Conservation (phyloP, 37 sponge, comb jelly and placozoan species). For the Ianthella basta region DNA sequence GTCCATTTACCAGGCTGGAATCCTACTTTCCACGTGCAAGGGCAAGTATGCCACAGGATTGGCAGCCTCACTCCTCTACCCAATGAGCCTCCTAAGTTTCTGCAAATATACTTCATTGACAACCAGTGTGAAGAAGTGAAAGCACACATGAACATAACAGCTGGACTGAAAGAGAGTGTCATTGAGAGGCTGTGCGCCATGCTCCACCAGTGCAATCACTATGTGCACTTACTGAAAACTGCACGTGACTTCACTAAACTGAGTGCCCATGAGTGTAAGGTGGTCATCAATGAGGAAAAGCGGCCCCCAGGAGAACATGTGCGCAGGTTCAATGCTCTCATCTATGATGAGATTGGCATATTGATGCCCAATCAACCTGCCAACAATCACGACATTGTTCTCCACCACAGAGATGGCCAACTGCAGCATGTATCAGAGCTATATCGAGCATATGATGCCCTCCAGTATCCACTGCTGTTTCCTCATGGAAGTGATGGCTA, state of each 20-base stretch:
- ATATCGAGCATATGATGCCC: slow-evolving; percentile 29
- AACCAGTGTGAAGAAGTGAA: neutral
- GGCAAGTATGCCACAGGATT: slow-evolving; percentile 51
- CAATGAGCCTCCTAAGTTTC: slow-evolving; percentile 29
- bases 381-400: neutral
- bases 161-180: neutral
- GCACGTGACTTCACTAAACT: neutral
- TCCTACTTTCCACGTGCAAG: slow-evolving; percentile 47
- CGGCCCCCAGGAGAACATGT: slow-evolving; percentile 33
- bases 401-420: neutral
- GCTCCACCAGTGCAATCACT: neutral
- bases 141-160: neutral
- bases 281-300: slow-evolving; percentile 26
- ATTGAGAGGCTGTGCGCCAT: neutral
- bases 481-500: slow-evolving; percentile 42
- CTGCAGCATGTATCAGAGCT: neutral
- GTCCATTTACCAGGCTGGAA: slow-evolving; percentile 5
- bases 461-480: slow-evolving; percentile 47
- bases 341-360: slow-evolving; percentile 27
- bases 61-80: slow-evolving; percentile 35
- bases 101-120: neutral
- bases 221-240: neutral
- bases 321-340: neutral
- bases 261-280: neutral
- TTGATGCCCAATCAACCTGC: neutral